phyloP scores from a whole-genome alignment of 2,797 vertebrate genomes.

The Apodemus agrarius region DNA sequence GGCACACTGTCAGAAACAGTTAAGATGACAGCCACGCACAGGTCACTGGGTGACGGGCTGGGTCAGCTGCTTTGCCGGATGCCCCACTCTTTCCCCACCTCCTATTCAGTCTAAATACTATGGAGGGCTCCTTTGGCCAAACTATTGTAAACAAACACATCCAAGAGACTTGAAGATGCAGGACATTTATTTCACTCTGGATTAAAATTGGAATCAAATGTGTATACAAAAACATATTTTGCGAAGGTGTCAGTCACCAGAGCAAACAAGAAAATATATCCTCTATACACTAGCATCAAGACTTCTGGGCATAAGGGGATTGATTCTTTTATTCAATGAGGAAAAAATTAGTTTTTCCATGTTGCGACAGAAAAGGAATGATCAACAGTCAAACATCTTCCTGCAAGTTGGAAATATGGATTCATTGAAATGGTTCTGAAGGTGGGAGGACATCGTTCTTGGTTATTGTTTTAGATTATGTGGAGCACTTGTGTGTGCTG shows the following conservation, averaged over 20 bases:
- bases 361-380: not conserved
- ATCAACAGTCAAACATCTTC: conserved; percentile 1
- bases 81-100: conserved; percentile 85
- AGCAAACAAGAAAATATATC: conserved; percentile 77
- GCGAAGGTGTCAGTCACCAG: conserved; percentile 55
- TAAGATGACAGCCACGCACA: conserved; percentile 98
- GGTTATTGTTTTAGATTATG: not conserved
- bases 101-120: conserved; percentile 87
- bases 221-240: conserved; percentile 73
- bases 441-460: not conserved
- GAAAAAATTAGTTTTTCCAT: not conserved
- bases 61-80: conserved; percentile 95
- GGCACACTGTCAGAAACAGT: conserved; percentile 97
- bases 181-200: conserved; percentile 58
- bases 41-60: conserved; percentile 98
- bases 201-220: conserved; percentile 43
- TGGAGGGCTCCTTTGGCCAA: conserved; percentile 83
- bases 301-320: conserved; percentile 27
- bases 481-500: not conserved
- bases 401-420: not conserved
- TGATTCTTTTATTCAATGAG: not conserved
- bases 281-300: conserved; percentile 45
- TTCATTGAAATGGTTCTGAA: not conserved
- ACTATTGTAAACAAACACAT: conserved; percentile 83
- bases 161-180: conserved; percentile 58